Evolutionary conservation across 1,140 invertebrate species (phyloP).

Genomic region (Phthorimaea operculella): DNA sequence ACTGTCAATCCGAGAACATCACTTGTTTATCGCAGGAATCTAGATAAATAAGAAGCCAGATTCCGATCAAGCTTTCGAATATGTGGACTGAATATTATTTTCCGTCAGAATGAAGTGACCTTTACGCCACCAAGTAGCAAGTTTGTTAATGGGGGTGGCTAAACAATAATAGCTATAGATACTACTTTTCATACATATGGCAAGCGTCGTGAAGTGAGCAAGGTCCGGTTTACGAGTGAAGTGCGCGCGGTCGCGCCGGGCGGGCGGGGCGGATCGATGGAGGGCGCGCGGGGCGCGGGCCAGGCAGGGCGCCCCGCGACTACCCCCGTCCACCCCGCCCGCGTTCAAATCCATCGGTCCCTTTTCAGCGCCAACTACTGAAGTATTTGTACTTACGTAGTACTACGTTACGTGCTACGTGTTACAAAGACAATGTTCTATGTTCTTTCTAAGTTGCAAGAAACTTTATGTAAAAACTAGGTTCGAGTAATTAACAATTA

Average conservation of each 20-base stretch:
- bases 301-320: too few species aligned
- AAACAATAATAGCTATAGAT: conserved; percentile 58
- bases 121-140: conserved; percentile 28
- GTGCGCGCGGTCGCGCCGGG: conserved; percentile 35
- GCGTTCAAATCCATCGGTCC: conserved; percentile 30
- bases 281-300: conserved; percentile 1
- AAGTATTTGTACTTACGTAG: conserved; percentile 11
- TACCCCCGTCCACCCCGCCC: conserved; percentile 12
- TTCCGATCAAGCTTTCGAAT: not conserved
- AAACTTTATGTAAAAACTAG: too few species aligned
- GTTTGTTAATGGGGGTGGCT: conserved; percentile 45
- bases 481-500: too few species aligned
- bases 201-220: conserved; percentile 48
- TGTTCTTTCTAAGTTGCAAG: too few species aligned
- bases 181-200: conserved; percentile 57
- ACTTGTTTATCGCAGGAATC: not conserved
- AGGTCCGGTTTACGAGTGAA: conserved; percentile 25
- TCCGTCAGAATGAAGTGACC: conserved; percentile 21
- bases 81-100: not conserved
- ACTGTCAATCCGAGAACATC: not conserved
- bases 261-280: conserved; percentile 51
- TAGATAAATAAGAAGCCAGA: conserved; percentile 8
- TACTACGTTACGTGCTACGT: too few species aligned
- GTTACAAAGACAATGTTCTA: too few species aligned
- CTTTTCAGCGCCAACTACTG: conserved; percentile 22